Percentiles rank a stretch among this genome's conserved stretches.
Evolutionary conservation across 2,888 invertebrate species (phyloP).

Genomic region (Rhogogaster chlorosoma): DNA sequence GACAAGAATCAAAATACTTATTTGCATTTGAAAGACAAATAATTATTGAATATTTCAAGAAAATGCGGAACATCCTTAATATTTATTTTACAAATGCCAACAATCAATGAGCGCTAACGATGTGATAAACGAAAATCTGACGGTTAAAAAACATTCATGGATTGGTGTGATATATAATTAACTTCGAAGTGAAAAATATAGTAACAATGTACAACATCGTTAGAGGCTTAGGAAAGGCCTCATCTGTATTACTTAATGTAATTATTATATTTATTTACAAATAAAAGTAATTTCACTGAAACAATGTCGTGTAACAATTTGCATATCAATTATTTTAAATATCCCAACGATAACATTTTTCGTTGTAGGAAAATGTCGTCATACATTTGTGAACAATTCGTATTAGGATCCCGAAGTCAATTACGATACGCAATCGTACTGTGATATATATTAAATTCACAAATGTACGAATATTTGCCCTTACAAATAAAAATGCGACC

Average conservation of each 20-base stretch:
- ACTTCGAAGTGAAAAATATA: neutral
- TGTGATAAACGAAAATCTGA: neutral
- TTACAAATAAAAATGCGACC: neutral
- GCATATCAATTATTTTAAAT: neutral
- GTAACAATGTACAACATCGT: neutral
- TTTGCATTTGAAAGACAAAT: conserved; percentile 6
- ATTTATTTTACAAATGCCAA: neutral
- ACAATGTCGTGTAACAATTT: neutral
- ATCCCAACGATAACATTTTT: neutral
- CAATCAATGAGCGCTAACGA: conserved; percentile 5
- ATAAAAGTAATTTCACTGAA: neutral
- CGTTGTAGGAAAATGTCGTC: neutral
- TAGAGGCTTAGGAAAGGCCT: neutral
- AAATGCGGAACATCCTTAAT: neutral
- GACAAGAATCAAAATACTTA: neutral
- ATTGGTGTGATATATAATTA: conserved; percentile 1
- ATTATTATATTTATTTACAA: neutral
- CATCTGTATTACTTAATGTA: neutral
- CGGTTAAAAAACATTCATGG: neutral
- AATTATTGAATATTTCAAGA: neutral
- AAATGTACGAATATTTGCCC: neutral
- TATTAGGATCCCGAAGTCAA: neutral
- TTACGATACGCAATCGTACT: neutral
- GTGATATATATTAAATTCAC: neutral
- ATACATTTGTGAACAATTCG: neutral